phyloP scores from a whole-genome alignment of 1,140 invertebrate genomes.

The Papilio aristodemus region DNA sequence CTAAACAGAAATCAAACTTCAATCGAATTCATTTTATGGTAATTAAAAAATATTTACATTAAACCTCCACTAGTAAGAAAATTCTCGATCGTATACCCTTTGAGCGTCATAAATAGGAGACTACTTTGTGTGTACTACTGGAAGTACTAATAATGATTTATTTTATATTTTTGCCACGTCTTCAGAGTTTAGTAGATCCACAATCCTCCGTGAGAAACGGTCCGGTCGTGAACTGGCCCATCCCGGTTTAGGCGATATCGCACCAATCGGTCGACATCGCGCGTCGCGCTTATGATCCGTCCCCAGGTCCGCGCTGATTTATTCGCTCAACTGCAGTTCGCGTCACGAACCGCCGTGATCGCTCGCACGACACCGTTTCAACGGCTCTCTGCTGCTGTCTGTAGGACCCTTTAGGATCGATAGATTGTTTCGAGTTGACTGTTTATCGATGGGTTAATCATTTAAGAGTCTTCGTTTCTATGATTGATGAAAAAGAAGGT shows the following conservation, averaged over 20 bases:
- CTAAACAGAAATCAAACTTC: no score
- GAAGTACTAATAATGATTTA: no score
- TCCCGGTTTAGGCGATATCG: slow-evolving; percentile 43
- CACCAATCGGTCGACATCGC: slow-evolving; percentile 40
- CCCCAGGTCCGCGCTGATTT: slow-evolving; percentile 39
- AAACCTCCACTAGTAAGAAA: no score
- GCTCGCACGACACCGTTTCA: slow-evolving; percentile 41
- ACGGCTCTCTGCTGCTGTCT: not conserved
- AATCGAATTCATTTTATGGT: no score
- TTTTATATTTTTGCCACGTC: not conserved
- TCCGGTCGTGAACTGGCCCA: slow-evolving; percentile 42
- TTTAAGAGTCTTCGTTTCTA: not conserved
- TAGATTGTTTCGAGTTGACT: slow-evolving; percentile 13
- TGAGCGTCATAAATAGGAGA: no score
- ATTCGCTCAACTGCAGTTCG: slow-evolving; percentile 39
- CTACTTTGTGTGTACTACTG: no score
- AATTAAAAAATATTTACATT: no score
- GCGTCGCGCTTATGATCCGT: slow-evolving; percentile 40
- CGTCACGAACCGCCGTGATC: slow-evolving; percentile 44
- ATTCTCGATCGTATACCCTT: no score
- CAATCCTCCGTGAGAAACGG: slow-evolving; percentile 43
- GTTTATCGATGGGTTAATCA: slow-evolving; percentile 3
- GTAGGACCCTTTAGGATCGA: slow-evolving; percentile 2
- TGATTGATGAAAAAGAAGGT: not conserved
- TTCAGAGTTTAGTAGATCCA: slow-evolving; percentile 24